Conservation (phyloP, 2,113 vertebrate species). For the Misgurnus mizolepis region DNA sequence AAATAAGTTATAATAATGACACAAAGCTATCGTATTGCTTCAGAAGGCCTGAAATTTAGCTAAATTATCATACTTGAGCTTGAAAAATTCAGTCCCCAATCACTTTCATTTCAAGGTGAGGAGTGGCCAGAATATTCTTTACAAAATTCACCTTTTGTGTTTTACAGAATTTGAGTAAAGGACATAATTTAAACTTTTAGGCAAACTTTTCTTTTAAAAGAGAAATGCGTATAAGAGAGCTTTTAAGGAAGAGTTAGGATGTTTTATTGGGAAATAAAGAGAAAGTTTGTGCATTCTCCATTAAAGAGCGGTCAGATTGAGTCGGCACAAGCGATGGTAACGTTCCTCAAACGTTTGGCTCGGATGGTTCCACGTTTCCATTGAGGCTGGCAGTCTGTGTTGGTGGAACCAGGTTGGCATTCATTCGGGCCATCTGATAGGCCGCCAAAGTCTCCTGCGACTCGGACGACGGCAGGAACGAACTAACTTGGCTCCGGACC, state of each 20-base stretch:
- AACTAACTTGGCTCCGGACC: conserved; percentile 76
- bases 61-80: no score
- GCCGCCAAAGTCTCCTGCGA: conserved; percentile 79
- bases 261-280: conserved; percentile 1
- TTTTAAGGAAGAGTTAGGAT: not conserved
- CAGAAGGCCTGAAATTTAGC: not conserved
- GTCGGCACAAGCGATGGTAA: conserved; percentile 8
- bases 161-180: conserved; percentile 14
- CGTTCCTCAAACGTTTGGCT: conserved; percentile 67
- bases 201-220: not conserved
- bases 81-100: not conserved
- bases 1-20: not conserved
- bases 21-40: not conserved
- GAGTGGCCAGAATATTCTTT: not conserved
- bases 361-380: conserved; percentile 77
- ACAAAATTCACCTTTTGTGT: not conserved
- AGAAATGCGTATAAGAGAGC: not conserved
- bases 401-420: conserved; percentile 62
- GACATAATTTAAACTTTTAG: not conserved
- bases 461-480: conserved; percentile 80
- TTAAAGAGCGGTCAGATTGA: conserved; percentile 39
- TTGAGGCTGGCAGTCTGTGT: conserved; percentile 81
- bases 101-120: not conserved
- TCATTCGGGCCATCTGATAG: conserved; percentile 75
- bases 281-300: conserved; percentile 25